Conservation (phyloP, 2,797 vertebrate species). For the Anas bahamensis region DNA sequence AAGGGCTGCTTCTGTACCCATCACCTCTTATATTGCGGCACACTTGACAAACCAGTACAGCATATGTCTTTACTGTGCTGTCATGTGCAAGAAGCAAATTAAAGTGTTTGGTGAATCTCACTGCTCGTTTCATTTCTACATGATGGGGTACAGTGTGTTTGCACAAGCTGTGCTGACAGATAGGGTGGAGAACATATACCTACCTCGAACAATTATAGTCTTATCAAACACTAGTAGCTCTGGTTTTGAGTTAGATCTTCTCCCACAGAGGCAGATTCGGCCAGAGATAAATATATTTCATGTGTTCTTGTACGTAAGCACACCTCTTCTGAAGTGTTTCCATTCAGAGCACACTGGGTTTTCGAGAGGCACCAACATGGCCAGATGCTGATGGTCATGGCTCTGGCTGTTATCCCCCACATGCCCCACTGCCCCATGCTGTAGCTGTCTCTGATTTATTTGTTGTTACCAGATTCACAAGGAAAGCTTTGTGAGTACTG, state of each 20-base stretch:
- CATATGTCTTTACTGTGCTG: neutral
- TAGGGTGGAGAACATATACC: neutral
- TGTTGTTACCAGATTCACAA: neutral
- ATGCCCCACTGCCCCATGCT: neutral
- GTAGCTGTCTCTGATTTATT: neutral
- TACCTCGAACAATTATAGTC: neutral
- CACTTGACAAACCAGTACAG: neutral
- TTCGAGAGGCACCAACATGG: neutral
- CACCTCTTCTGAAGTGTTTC: neutral
- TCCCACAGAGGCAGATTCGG: neutral
- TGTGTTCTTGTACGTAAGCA: neutral
- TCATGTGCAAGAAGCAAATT: constrained; percentile 11
- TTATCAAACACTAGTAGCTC: neutral
- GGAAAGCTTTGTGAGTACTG: neutral
- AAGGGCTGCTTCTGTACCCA: neutral
- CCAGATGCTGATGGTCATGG: fast-evolving
- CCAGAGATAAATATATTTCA: neutral
- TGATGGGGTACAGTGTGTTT: neutral
- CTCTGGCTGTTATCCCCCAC: neutral
- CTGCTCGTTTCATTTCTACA: neutral
- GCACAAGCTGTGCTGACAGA: constrained; percentile 13
- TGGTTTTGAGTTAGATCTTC: neutral
- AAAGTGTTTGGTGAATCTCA: neutral
- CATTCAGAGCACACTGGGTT: neutral
- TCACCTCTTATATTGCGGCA: neutral